Evolutionary conservation across 2,888 invertebrate genomes (phyloP).

Genomic region (Pterostichus madidus): DNA sequence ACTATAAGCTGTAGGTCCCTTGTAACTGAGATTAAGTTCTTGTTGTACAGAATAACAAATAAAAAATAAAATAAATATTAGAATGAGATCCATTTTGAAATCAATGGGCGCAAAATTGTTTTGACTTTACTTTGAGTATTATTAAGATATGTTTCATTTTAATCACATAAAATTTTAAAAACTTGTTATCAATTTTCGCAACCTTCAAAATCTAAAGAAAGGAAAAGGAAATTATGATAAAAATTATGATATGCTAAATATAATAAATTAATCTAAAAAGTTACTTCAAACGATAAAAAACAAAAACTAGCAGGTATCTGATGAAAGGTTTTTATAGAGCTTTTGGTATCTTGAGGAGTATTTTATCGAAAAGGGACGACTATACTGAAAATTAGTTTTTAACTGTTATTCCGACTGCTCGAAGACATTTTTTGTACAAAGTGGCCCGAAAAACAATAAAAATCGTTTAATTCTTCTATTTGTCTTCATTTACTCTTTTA

Average conservation of each 20-base stretch:
- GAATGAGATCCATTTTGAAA: too few relatives aligned
- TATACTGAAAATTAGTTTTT: constrained; percentile 38
- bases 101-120: too few relatives aligned
- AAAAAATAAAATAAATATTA: too few relatives aligned
- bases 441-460: constrained; percentile 46
- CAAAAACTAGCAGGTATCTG: background rate
- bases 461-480: constrained; percentile 46
- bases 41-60: too few relatives aligned
- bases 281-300: too few relatives aligned
- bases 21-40: too few relatives aligned
- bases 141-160: background rate
- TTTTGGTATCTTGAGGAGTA: background rate
- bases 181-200: constrained; percentile 1
- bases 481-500: constrained; percentile 48
- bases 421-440: constrained; percentile 46
- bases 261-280: too few relatives aligned
- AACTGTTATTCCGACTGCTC: constrained; percentile 49
- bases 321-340: background rate
- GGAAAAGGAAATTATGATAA: background rate
- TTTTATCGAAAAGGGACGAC: constrained; percentile 23
- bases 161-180: background rate
- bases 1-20: too few relatives aligned
- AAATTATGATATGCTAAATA: too few relatives aligned
- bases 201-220: constrained; percentile 1
- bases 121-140: background rate